Conservation (phyloP, 1,140 invertebrate genomes). For the Drosophila simulans region DNA sequence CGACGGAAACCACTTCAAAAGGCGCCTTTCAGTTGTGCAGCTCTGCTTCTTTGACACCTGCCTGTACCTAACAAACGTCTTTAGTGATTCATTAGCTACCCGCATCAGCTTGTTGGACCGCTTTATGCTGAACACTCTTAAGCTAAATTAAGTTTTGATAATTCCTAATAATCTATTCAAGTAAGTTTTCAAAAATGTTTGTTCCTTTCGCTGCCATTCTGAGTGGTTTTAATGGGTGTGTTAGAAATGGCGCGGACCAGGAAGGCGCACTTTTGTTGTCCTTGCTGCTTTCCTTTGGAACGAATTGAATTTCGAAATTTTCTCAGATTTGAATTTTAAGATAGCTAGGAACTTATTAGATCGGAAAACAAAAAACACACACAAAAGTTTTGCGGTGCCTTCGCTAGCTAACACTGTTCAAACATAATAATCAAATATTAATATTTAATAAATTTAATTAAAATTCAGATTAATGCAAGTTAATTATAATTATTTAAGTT, state of each 20-base stretch:
- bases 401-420: constrained; percentile 18
- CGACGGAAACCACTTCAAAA: constrained; percentile 71
- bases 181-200: constrained; percentile 76
- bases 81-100: constrained; percentile 62
- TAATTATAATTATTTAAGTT: background rate
- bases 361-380: constrained; percentile 37
- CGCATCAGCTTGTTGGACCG: constrained; percentile 19
- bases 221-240: constrained; percentile 24
- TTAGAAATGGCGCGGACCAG: constrained; percentile 4
- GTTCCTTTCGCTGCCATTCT: constrained; percentile 63
- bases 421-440: background rate
- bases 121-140: constrained; percentile 40
- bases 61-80: constrained; percentile 15
- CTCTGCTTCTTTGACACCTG: constrained; percentile 70
- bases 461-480: background rate
- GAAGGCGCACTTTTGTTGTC: constrained; percentile 58
- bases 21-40: constrained; percentile 59
- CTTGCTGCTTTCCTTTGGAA: constrained; percentile 11
- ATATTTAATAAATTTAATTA: background rate
- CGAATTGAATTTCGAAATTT: constrained; percentile 80
- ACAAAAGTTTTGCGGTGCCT: constrained; percentile 61
- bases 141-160: constrained; percentile 83
- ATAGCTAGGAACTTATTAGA: constrained; percentile 72
- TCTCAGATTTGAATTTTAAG: constrained; percentile 72
- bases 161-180: constrained; percentile 84